These are phyloP conservation scores for Lithophane semibrunnea DNA, from an alignment of 2,888 invertebrate species.

Conservation along the genomic window DNA sequence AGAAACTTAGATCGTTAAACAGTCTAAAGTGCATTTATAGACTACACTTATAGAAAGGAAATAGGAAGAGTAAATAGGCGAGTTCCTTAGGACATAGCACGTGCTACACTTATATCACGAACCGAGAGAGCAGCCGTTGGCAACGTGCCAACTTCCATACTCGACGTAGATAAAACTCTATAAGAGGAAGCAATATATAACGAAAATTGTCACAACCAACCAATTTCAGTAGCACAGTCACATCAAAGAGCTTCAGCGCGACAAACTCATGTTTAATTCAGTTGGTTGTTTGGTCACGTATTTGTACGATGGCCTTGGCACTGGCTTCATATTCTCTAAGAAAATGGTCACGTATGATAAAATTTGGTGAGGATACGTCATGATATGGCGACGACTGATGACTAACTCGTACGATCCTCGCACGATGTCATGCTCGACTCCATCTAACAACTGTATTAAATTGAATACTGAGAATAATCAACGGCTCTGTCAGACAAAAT, in stretches of 20 bases:
- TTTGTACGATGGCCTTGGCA: constrained; percentile 74
- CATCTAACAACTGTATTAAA: constrained; percentile 20
- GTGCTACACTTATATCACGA: constrained; percentile 51
- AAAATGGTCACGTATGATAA: constrained; percentile 77
- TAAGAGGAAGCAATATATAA: constrained; percentile 72
- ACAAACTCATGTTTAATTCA: constrained; percentile 78
- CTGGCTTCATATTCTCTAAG: constrained; percentile 70
- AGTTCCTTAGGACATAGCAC: constrained; percentile 39
- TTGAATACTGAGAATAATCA: constrained; percentile 16
- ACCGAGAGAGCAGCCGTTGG: constrained; percentile 75
- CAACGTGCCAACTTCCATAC: constrained; percentile 81
- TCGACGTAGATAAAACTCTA: constrained; percentile 64
- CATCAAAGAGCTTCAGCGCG: constrained; percentile 69
- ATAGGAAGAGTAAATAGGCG: constrained; percentile 42
- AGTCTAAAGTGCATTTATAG: constrained; percentile 20
- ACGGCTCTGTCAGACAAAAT: not conserved
- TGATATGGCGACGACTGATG: constrained; percentile 54
- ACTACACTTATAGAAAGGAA: constrained; percentile 38
- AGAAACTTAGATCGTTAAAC: not conserved
- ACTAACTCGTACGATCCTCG: constrained; percentile 39
- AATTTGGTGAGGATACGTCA: constrained; percentile 60
- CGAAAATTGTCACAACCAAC: constrained; percentile 70
- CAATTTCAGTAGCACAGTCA: constrained; percentile 72
- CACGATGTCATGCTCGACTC: constrained; percentile 26
- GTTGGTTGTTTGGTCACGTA: constrained; percentile 71